A percentile compares a stretch with the other conserved stretches of the same genome.
These are phyloP conservation scores for Typhlichthys eigenmanni DNA, from an alignment of 2,797 vertebrate species.

Conservation along the genomic window DNA sequence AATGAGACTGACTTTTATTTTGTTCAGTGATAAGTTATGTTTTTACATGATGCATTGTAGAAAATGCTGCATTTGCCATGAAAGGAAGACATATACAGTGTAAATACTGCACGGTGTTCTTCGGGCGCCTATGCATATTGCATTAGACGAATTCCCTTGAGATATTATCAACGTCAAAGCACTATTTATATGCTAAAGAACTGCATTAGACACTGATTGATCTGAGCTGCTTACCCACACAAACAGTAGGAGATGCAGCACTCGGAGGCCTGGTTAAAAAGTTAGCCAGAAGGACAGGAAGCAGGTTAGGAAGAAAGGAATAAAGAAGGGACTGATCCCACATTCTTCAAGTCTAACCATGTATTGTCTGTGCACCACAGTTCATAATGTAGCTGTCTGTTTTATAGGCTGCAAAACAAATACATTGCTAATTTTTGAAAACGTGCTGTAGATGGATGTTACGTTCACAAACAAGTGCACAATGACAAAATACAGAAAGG, in stretches of 20 bases:
- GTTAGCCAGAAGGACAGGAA: slow-evolving; percentile 10
- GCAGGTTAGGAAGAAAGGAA: slow-evolving; percentile 14
- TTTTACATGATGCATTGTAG: slow-evolving; percentile 23
- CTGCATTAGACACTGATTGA: slow-evolving; percentile 67
- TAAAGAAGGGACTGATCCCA: slow-evolving; percentile 10
- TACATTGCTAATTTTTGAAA: too few relatives aligned
- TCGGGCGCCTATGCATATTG: slow-evolving; percentile 55
- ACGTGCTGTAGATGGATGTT: too few relatives aligned
- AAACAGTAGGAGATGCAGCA: slow-evolving; percentile 61
- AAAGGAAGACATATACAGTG: not conserved
- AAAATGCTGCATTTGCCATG: not conserved
- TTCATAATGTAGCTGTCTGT: too few relatives aligned
- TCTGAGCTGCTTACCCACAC: slow-evolving; percentile 60
- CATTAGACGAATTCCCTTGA: slow-evolving; percentile 64
- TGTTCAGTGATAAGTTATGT: slow-evolving; percentile 11
- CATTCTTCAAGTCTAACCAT: slow-evolving; percentile 11
- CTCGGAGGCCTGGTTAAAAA: slow-evolving; percentile 49
- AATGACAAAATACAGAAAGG: too few relatives aligned
- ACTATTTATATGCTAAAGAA: slow-evolving; percentile 64
- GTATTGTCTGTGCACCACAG: too few relatives aligned
- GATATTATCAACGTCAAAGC: slow-evolving; percentile 57
- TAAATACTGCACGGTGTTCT: slow-evolving; percentile 13
- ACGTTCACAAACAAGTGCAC: too few relatives aligned
- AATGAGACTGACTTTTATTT: slow-evolving; percentile 32
- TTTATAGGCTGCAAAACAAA: too few relatives aligned